Conservation (phyloP, 2,888 invertebrate species). For the Ephialtes manifestator region DNA sequence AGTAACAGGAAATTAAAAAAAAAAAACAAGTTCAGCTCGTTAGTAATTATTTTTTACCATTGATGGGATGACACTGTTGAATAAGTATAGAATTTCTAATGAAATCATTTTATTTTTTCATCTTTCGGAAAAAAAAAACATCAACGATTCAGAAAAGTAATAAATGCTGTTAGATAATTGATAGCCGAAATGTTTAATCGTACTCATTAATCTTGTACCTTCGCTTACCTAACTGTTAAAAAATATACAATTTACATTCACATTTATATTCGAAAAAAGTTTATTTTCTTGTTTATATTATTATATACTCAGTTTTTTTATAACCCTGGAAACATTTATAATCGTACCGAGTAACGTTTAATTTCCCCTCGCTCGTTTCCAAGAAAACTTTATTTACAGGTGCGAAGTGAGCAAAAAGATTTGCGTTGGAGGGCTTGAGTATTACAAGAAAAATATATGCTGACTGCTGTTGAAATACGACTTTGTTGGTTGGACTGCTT, state of each 20-base stretch:
- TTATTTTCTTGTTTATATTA: not conserved
- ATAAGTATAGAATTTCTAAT: not conserved
- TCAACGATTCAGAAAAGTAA: not conserved
- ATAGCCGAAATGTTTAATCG: too few relatives aligned
- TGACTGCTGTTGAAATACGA: constrained; percentile 12
- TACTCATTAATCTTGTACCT: too few relatives aligned
- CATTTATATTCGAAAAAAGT: not conserved
- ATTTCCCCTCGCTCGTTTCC: not conserved
- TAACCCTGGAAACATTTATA: not conserved
- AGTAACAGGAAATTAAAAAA: constrained; percentile 7
- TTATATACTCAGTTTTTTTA: not conserved
- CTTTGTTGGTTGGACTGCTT: constrained; percentile 26
- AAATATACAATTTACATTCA: not conserved
- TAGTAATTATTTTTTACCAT: constrained; percentile 11
- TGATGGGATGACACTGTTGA: not conserved
- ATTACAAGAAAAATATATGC: constrained; percentile 18
- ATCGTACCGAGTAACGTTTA: not conserved
- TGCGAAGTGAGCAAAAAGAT: not conserved
- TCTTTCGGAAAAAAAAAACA: not conserved
- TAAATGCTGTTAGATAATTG: not conserved
- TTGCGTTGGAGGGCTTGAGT: not conserved
- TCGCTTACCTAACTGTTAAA: too few relatives aligned
- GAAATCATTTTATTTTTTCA: not conserved
- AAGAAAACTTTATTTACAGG: not conserved
- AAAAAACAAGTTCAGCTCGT: constrained; percentile 15